These are phyloP conservation scores for Rhogogaster chlorosoma DNA, from an alignment of 2,888 invertebrate species.

Conservation along the genomic window DNA sequence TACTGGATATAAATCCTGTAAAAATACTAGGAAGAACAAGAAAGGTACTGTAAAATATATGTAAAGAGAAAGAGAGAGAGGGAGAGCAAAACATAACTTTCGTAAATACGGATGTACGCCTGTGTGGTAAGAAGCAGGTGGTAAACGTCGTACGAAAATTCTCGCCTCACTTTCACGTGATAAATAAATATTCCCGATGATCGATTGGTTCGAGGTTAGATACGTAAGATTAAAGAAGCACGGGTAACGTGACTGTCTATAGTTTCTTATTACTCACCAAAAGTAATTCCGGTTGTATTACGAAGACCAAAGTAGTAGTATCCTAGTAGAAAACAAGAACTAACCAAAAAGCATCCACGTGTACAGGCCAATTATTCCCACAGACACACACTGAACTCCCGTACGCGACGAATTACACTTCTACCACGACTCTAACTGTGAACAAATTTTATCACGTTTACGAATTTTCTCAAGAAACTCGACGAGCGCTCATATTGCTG, in stretches of 20 bases:
- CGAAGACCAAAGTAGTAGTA: slow-evolving; percentile 53
- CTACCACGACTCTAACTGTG: slow-evolving; percentile 57
- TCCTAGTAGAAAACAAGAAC: slow-evolving; percentile 59
- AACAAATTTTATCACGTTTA: slow-evolving; percentile 59
- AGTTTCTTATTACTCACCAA: slow-evolving; percentile 62
- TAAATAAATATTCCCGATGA: neutral
- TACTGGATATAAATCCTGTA: neutral
- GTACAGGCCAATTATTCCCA: slow-evolving; percentile 61
- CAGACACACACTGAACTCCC: slow-evolving; percentile 63
- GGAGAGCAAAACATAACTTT: neutral
- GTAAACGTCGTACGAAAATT: slow-evolving; percentile 21
- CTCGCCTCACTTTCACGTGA: slow-evolving; percentile 14
- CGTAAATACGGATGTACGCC: neutral
- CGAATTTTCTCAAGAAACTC: slow-evolving; percentile 65
- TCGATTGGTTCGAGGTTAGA: neutral
- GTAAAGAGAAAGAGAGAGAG: neutral
- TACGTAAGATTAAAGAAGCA: neutral
- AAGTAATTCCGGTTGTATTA: slow-evolving; percentile 63
- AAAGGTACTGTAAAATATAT: neutral
- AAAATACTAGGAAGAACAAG: neutral
- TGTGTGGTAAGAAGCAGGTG: slow-evolving; percentile 9
- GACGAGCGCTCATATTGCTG: slow-evolving; percentile 66
- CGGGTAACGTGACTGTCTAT: neutral
- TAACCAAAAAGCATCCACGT: slow-evolving; percentile 66
- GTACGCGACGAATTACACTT: slow-evolving; percentile 62